Conservation (phyloP, 2,797 vertebrate species). For the Eidolon dupreanum region DNA sequence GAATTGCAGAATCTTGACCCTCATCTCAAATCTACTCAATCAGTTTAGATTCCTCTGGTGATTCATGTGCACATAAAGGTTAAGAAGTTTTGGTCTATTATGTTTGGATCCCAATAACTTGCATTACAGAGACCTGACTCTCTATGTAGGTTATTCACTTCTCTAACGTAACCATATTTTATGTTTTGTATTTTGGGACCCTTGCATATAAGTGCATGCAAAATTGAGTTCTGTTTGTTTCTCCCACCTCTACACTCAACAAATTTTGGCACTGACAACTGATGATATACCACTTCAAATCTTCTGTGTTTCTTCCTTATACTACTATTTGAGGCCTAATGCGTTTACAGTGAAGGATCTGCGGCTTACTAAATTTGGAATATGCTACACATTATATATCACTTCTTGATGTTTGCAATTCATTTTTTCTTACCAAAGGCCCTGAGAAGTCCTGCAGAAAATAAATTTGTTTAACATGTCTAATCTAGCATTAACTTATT, state of each 20-base stretch:
- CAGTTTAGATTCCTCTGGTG: neutral
- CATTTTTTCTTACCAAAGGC: neutral
- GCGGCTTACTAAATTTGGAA: neutral
- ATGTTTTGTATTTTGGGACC: neutral
- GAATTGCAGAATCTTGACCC: neutral
- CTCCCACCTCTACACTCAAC: neutral
- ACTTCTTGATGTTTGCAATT: neutral
- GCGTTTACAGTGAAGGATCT: neutral
- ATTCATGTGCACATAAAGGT: fast-evolving
- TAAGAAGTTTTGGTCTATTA: neutral
- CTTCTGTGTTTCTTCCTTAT: neutral
- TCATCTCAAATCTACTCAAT: neutral
- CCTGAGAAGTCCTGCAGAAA: neutral
- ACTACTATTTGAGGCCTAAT: neutral
- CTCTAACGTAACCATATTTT: neutral
- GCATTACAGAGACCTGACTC: neutral
- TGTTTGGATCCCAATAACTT: neutral
- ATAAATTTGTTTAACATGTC: neutral
- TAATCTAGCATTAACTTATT: neutral
- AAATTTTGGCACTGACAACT: neutral
- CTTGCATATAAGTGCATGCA: neutral
- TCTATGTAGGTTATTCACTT: neutral
- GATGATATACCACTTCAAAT: neutral
- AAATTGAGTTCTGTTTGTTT: neutral
- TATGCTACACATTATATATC: neutral